Conservation (phyloP, 2,797 vertebrate species). For the Bradypus variegatus region DNA sequence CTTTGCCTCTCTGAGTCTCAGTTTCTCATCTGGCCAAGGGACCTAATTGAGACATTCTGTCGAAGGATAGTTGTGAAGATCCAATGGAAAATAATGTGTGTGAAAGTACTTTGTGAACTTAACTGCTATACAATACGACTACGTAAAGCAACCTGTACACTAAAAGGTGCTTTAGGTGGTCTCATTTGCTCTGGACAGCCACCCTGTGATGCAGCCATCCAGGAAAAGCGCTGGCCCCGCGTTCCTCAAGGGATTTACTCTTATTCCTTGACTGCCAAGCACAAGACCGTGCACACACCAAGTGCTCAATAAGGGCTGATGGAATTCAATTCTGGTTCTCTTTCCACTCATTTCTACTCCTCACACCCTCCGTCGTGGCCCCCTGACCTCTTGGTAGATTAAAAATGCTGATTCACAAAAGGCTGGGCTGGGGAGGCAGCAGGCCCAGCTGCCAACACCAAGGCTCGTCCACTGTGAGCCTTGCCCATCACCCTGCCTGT, state of each 20-base stretch:
- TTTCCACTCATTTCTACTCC: not conserved
- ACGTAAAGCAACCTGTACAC: not conserved
- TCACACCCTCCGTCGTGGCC: not conserved
- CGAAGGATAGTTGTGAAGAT: not conserved
- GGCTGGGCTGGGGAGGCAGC: not conserved
- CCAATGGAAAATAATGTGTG: not conserved
- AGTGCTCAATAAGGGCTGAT: not conserved
- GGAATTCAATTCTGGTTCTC: not conserved
- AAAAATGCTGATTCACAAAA: not conserved
- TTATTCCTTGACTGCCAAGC: too few species aligned
- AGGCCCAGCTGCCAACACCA: not conserved
- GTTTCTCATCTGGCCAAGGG: not conserved
- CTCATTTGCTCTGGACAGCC: not conserved
- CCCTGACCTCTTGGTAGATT: not conserved
- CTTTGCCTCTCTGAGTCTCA: not conserved
- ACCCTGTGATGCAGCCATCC: rapidly evolving
- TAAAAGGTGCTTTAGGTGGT: not conserved
- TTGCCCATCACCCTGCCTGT: not conserved
- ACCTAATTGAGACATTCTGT: not conserved
- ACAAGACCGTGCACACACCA: not conserved
- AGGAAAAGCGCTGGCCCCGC: not conserved
- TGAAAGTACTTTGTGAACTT: not conserved
- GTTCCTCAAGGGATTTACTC: not conserved
- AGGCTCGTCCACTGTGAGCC: not conserved
- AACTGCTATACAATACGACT: not conserved